Evolutionary conservation across 1,140 invertebrate genomes (phyloP).

Genomic region (Hycleus cichorii): DNA sequence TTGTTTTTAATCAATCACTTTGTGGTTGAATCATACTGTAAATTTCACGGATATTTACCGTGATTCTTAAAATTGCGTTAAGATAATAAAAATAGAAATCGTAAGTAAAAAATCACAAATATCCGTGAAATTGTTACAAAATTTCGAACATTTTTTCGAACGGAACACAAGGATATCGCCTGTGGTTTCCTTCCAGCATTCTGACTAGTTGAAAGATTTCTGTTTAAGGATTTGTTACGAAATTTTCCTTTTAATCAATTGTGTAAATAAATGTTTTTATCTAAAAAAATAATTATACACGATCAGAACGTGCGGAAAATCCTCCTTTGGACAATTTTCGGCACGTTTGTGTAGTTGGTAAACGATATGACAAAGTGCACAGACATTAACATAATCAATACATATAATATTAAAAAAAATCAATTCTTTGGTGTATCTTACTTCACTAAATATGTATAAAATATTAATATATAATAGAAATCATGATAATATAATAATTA

Average conservation of each 20-base stretch:
- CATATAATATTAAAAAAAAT: conserved; percentile 22
- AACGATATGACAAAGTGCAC: conserved; percentile 36
- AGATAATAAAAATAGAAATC: too few species aligned
- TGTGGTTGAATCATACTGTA: conserved; percentile 7
- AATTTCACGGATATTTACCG: conserved; percentile 11
- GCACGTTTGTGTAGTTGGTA: conserved; percentile 7
- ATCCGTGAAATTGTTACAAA: neutral
- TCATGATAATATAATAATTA: conserved; percentile 15
- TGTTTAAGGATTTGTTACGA: conserved; percentile 3
- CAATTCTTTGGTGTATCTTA: conserved; percentile 40
- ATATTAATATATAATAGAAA: conserved; percentile 31
- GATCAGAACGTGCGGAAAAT: conserved; percentile 2
- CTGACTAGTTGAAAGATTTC: conserved; percentile 35
- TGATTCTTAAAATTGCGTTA: too few species aligned
- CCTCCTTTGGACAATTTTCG: conserved; percentile 3
- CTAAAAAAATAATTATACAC: conserved; percentile 19
- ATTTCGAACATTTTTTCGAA: neutral
- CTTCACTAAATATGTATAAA: conserved; percentile 32
- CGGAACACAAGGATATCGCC: conserved; percentile 2
- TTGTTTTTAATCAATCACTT: conserved; percentile 11
- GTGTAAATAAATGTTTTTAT: conserved; percentile 15
- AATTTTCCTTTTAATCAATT: conserved; percentile 3
- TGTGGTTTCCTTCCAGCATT: conserved; percentile 26
- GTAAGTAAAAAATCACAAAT: neutral
- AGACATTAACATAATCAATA: conserved; percentile 30